Conservation (phyloP, 1,140 invertebrate species). For the Drosophila virilis region DNA sequence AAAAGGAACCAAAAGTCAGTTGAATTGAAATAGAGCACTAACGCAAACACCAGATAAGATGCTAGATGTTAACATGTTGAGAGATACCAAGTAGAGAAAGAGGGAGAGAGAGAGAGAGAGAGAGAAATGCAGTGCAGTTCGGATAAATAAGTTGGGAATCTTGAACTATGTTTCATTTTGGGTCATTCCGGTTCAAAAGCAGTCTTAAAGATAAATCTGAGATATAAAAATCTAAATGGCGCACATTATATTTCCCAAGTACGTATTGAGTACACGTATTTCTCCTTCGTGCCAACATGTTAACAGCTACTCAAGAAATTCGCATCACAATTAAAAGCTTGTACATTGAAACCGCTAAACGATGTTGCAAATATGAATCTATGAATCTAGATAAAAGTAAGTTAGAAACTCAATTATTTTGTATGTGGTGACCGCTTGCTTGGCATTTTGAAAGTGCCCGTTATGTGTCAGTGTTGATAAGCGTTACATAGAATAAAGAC, state of each 20-base stretch:
- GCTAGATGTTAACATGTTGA: constrained; percentile 22
- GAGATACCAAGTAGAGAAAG: neutral
- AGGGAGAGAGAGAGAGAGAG: neutral
- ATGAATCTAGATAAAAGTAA: constrained; percentile 22
- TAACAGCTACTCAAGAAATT: constrained; percentile 4
- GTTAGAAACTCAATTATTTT: constrained; percentile 36
- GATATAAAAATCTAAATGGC: no score
- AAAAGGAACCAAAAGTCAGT: constrained; percentile 65
- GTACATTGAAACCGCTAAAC: constrained; percentile 57
- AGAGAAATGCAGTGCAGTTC: neutral
- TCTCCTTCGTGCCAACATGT: constrained; percentile 10
- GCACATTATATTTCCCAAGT: neutral
- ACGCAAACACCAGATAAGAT: constrained; percentile 9
- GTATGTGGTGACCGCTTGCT: constrained; percentile 39
- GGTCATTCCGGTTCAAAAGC: neutral
- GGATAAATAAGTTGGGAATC: neutral
- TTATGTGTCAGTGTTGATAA: constrained; percentile 56
- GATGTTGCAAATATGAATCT: constrained; percentile 1
- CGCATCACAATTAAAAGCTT: constrained; percentile 40
- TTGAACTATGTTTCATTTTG: constrained; percentile 1
- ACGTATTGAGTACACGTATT: neutral
- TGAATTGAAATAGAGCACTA: constrained; percentile 15
- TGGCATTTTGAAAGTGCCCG: constrained; percentile 39
- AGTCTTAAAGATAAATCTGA: no score
- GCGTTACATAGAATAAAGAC: constrained; percentile 31